phyloP scores from a whole-genome alignment of 2,797 vertebrate genomes.

The Gallirallus australis region DNA sequence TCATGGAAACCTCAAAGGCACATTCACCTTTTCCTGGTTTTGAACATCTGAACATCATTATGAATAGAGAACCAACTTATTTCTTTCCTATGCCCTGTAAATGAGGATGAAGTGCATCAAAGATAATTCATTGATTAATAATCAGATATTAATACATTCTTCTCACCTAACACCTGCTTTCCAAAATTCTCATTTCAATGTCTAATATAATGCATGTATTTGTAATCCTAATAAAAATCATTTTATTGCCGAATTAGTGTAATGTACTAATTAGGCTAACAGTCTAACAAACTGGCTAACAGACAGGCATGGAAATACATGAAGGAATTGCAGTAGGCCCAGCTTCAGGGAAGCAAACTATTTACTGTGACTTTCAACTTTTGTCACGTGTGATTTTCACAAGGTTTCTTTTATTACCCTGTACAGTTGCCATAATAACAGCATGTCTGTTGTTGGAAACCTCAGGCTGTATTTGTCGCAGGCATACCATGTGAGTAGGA shows the following conservation, averaged over 20 bases:
- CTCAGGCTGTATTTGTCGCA: slow-evolving; percentile 34
- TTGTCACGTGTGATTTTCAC: slow-evolving; percentile 53
- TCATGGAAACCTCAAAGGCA: not conserved
- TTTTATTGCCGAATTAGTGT: not conserved
- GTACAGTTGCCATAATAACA: slow-evolving; percentile 61
- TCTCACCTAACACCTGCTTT: not conserved
- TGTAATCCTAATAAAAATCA: not conserved
- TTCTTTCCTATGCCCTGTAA: not conserved
- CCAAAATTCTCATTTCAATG: not conserved
- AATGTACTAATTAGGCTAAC: not conserved
- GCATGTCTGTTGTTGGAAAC: slow-evolving; percentile 67
- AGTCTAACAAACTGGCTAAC: not conserved
- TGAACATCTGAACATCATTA: not conserved
- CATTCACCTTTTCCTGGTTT: not conserved
- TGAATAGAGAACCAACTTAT: not conserved
- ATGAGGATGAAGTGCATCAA: not conserved
- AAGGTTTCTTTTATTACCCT: slow-evolving; percentile 56
- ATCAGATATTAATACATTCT: not conserved
- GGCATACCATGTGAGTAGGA: slow-evolving; percentile 40
- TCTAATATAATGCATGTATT: not conserved
- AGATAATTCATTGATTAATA: not conserved
- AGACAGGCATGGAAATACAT: not conserved
- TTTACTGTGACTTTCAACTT: slow-evolving; percentile 15
- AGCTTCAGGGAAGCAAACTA: not conserved
- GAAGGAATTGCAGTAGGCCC: not conserved